A percentile compares a stretch with the other conserved stretches of the same genome.
phyloP scores from a whole-genome alignment of 2,113 vertebrate genomes.

The Phaetusa simplex region DNA sequence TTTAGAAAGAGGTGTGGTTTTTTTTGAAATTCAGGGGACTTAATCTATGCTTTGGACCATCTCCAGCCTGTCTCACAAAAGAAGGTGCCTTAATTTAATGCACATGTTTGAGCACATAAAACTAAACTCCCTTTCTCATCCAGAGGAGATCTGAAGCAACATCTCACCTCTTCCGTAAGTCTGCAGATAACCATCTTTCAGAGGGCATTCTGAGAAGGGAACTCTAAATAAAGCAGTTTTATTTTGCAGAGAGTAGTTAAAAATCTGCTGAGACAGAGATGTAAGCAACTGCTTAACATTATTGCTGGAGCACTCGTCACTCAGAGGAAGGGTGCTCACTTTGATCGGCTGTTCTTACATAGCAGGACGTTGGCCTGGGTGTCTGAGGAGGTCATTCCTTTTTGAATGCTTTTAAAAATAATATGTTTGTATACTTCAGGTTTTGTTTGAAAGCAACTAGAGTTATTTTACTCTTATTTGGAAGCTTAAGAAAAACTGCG shows the following conservation, averaged over 20 bases:
- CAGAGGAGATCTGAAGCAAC: not conserved
- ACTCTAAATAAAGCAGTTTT: not conserved
- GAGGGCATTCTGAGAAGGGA: not conserved
- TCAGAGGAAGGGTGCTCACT: not conserved
- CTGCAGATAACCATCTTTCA: not conserved
- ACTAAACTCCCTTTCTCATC: not conserved
- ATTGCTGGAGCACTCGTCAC: not conserved
- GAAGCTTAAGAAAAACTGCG: not conserved
- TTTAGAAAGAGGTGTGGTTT: not conserved
- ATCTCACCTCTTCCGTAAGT: not conserved
- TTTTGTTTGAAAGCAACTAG: not conserved
- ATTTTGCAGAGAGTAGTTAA: not conserved
- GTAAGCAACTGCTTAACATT: not conserved
- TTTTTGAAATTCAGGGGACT: not conserved
- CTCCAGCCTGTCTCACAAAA: not conserved
- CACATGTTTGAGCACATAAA: accelerated
- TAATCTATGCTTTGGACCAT: not conserved
- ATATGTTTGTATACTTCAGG: not conserved
- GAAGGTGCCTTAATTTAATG: not conserved
- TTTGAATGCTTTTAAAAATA: not conserved
- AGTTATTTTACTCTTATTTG: not conserved
- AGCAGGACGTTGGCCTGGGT: not conserved
- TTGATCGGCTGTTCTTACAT: not conserved
- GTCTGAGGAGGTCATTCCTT: not conserved
- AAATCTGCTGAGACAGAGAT: not conserved